Evolutionary conservation across 1,140 invertebrate genomes (phyloP).

Genomic region (Colletes latitarsis): DNA sequence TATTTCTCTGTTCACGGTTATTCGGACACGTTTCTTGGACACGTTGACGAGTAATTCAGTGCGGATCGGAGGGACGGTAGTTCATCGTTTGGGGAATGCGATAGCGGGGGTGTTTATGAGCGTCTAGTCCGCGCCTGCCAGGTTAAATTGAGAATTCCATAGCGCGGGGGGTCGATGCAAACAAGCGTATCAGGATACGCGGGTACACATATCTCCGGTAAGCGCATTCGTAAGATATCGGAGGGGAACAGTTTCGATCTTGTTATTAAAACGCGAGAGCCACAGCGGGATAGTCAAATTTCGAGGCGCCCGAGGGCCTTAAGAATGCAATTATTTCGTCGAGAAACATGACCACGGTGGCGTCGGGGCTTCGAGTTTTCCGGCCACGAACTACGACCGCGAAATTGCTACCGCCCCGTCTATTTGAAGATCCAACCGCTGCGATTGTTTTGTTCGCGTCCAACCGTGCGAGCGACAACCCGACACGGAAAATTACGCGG

Average conservation of each 20-base stretch:
- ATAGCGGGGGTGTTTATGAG: constrained; percentile 58
- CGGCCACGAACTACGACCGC: too few relatives aligned
- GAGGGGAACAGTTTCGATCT: constrained; percentile 28
- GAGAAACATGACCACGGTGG: too few relatives aligned
- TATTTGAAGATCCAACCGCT: background rate
- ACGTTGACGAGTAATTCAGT: constrained; percentile 17
- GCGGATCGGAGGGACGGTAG: background rate
- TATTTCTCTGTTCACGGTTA: too few relatives aligned
- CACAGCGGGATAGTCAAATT: background rate
- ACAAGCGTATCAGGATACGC: constrained; percentile 54
- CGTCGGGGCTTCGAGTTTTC: background rate
- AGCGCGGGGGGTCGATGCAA: constrained; percentile 33
- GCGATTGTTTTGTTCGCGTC: background rate
- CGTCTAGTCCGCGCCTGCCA: constrained; percentile 19
- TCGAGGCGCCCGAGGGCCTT: background rate
- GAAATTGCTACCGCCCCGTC: background rate
- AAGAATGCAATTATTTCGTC: constrained; percentile 20
- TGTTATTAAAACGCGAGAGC: constrained; percentile 34
- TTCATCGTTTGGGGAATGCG: constrained; percentile 52
- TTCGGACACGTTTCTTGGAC: constrained; percentile 15
- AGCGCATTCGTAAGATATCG: constrained; percentile 33
- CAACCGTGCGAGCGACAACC: background rate
- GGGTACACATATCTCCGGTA: background rate
- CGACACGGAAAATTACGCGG: background rate
- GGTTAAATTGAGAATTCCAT: constrained; percentile 58